Percentiles rank a stretch among this genome's conserved stretches.
Conservation (phyloP, 1,140 invertebrate genomes). For the Atta texana region DNA sequence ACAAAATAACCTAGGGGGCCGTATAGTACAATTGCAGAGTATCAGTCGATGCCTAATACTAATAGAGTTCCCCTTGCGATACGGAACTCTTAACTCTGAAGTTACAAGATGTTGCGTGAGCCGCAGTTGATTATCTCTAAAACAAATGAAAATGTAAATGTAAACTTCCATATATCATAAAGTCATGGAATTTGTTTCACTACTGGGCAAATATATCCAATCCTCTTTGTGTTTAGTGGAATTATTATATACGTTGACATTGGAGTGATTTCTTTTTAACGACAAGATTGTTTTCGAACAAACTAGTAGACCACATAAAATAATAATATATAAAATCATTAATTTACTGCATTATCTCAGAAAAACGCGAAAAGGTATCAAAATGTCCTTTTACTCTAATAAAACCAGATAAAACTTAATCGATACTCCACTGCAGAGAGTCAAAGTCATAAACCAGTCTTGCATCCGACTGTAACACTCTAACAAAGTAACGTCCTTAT, state of each 20-base stretch:
- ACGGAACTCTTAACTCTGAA: conserved; percentile 7
- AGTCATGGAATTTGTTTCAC: conserved; percentile 13
- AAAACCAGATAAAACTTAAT: conserved; percentile 50
- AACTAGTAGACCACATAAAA: not conserved
- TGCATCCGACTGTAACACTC: conserved; percentile 7
- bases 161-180: not conserved
- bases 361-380: conserved; percentile 17
- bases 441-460: conserved; percentile 33
- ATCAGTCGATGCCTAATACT: conserved; percentile 31
- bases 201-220: conserved; percentile 10
- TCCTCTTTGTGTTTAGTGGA: not conserved
- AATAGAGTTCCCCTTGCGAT: conserved; percentile 43
- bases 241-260: not conserved
- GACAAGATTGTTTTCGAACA: not conserved
- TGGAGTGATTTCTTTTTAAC: not conserved
- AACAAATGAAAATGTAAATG: conserved; percentile 40
- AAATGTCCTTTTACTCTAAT: conserved; percentile 18
- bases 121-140: conserved; percentile 32
- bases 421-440: not conserved
- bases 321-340: not conserved
- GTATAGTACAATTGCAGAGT: conserved; percentile 15
- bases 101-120: conserved; percentile 8
- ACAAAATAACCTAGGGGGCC: not conserved
- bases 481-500: conserved; percentile 55
- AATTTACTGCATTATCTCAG: conserved; percentile 5